Conservation (phyloP, 2,888 invertebrate genomes). For the Drosophila atripex region DNA sequence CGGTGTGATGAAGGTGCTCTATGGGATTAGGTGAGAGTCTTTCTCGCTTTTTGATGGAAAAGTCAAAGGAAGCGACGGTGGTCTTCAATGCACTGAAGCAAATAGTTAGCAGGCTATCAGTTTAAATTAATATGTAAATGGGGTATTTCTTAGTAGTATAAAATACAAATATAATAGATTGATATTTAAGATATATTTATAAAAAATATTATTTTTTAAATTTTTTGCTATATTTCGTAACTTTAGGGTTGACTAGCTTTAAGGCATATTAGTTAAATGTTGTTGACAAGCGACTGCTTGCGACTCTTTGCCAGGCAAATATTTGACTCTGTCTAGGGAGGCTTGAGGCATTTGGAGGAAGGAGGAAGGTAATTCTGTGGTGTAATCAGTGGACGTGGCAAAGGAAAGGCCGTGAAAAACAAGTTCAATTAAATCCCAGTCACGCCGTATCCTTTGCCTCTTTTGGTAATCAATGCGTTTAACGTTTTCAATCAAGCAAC, state of each 20-base stretch:
- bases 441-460: slow-evolving; percentile 38
- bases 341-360: neutral
- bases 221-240: neutral
- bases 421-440: slow-evolving; percentile 73
- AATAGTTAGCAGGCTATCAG: neutral
- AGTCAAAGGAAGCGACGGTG: slow-evolving; percentile 22
- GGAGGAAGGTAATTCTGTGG: neutral
- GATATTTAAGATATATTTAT: too few relatives aligned
- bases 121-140: too few relatives aligned
- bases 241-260: slow-evolving; percentile 18
- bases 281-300: slow-evolving; percentile 50
- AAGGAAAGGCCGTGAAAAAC: slow-evolving; percentile 68
- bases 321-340: slow-evolving; percentile 48
- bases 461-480: slow-evolving; percentile 75
- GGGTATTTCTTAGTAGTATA: too few relatives aligned
- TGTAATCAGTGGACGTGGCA: slow-evolving; percentile 61
- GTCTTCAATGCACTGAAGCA: slow-evolving; percentile 20
- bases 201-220: neutral
- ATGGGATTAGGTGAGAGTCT: slow-evolving; percentile 36
- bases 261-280: slow-evolving; percentile 67
- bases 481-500: slow-evolving; percentile 75
- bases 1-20: slow-evolving; percentile 61
- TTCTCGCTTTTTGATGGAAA: slow-evolving; percentile 16
- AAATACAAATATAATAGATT: too few relatives aligned
- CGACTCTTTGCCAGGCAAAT: slow-evolving; percentile 55